Conservation (phyloP, 2,797 vertebrate genomes). For the Gastrophryne carolinensis region DNA sequence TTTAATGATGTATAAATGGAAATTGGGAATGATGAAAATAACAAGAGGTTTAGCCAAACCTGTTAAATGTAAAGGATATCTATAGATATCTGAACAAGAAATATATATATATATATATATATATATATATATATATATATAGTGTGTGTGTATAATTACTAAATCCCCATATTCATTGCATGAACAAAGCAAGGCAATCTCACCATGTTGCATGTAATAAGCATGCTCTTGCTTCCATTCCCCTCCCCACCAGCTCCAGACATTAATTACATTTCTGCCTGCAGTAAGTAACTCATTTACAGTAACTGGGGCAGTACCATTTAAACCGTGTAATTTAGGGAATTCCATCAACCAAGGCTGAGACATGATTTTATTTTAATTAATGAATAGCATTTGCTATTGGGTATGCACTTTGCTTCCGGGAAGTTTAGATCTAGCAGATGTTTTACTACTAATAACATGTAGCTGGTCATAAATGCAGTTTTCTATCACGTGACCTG, state of each 20-base stretch:
- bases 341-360: constrained; percentile 13
- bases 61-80: too few relatives aligned
- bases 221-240: constrained; percentile 11
- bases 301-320: constrained; percentile 32
- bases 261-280: constrained; percentile 44
- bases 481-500: constrained; percentile 31
- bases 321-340: constrained; percentile 22
- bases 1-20: too few relatives aligned
- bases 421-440: background rate
- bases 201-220: too few relatives aligned
- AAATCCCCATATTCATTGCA: too few relatives aligned
- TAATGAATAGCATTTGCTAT: background rate
- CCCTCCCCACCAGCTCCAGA: constrained; percentile 25
- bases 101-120: too few relatives aligned
- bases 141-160: too few relatives aligned
- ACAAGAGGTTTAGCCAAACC: too few relatives aligned
- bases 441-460: background rate
- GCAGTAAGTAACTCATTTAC: constrained; percentile 44
- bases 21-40: too few relatives aligned
- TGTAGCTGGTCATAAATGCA: background rate
- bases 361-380: constrained; percentile 1
- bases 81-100: too few relatives aligned
- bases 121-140: too few relatives aligned
- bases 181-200: too few relatives aligned
- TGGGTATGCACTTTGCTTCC: background rate